phyloP scores from a whole-genome alignment of 2,797 vertebrate genomes.

The Takifugu rubripes region DNA sequence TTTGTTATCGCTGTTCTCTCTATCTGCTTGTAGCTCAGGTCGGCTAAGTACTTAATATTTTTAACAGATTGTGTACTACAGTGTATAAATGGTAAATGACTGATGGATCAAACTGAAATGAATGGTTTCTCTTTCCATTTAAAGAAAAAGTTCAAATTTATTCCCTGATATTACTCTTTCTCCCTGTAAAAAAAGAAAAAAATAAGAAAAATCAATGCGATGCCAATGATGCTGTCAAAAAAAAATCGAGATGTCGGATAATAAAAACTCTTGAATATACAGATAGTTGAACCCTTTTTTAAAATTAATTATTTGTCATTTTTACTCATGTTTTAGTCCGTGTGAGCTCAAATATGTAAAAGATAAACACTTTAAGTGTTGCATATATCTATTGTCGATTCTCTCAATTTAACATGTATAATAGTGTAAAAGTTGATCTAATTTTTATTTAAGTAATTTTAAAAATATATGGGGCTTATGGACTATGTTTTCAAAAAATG shows the following conservation, averaged over 20 bases:
- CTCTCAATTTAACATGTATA: too few species aligned
- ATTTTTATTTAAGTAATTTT: too few species aligned
- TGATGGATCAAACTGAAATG: conserved; percentile 50
- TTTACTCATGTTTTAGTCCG: not conserved
- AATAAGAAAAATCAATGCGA: conserved; percentile 57
- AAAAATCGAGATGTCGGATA: conserved; percentile 66
- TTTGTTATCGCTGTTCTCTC: conserved; percentile 61
- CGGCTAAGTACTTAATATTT: conserved; percentile 76
- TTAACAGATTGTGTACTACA: conserved; percentile 89
- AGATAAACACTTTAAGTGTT: not conserved
- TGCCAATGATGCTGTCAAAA: conserved; percentile 70
- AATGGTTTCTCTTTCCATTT: conserved; percentile 55
- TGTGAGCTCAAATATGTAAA: not conserved
- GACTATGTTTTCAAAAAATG: too few species aligned
- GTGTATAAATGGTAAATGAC: conserved; percentile 83
- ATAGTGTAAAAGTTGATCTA: too few species aligned
- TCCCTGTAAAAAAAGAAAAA: conserved; percentile 49
- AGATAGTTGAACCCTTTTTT: not conserved
- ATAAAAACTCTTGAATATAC: conserved; percentile 76
- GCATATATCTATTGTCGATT: too few species aligned
- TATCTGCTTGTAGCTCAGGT: conserved; percentile 77
- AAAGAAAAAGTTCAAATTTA: conserved; percentile 49
- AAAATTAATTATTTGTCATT: not conserved
- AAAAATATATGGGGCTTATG: too few species aligned
- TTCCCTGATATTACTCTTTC: conserved; percentile 62